phyloP scores from a whole-genome alignment of 2,113 vertebrate genomes.

The Festucalex cinctus region DNA sequence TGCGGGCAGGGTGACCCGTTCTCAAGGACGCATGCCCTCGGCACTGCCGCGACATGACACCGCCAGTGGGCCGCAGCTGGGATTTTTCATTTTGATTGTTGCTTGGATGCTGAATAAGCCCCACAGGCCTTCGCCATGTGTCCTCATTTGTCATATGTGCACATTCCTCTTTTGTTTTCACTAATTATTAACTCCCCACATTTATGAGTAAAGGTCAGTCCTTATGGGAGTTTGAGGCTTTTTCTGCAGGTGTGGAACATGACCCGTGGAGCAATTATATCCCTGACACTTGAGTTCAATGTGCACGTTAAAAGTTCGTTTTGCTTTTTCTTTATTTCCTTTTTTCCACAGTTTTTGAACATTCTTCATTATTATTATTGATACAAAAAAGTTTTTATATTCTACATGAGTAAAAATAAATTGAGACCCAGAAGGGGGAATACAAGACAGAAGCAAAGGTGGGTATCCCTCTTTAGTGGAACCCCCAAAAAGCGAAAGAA shows the following conservation, averaged over 20 bases:
- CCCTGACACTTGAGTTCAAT: too few relatives aligned
- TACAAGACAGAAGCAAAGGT: too few relatives aligned
- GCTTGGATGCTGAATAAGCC: slow-evolving; percentile 1
- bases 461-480: too few relatives aligned
- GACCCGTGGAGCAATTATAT: not conserved
- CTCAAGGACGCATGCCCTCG: slow-evolving; percentile 32
- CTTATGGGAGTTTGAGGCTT: not conserved
- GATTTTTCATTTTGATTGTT: slow-evolving; percentile 12
- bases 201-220: not conserved
- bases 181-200: slow-evolving; percentile 1
- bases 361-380: too few relatives aligned
- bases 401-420: too few relatives aligned
- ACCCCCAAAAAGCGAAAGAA: too few relatives aligned
- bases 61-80: not conserved
- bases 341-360: not conserved
- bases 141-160: not conserved
- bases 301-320: too few relatives aligned
- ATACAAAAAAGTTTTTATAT: too few relatives aligned
- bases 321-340: not conserved
- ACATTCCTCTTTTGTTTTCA: slow-evolving; percentile 1
- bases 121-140: not conserved
- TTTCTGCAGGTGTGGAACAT: not conserved
- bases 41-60: slow-evolving; percentile 1
- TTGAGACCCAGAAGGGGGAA: too few relatives aligned
- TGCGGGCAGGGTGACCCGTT: slow-evolving; percentile 38